Base-by-base conservation (phyloP, 2,888 invertebrate genomes). In the Drosophila vallismaia region DNA sequence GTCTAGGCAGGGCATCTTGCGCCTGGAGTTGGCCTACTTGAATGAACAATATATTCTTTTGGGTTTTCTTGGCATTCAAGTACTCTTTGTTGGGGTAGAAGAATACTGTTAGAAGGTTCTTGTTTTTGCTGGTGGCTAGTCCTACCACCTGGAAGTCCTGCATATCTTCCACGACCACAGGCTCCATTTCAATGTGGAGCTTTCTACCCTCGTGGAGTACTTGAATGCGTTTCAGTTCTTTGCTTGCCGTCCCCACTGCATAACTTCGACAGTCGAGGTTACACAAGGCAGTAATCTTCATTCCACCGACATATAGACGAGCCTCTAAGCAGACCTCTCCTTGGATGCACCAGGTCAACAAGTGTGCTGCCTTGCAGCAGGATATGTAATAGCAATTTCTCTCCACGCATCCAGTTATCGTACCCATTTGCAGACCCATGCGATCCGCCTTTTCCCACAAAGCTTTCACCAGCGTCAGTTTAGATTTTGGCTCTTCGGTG, bases 211-310 rank as follows among this genome's bases (percentile, higher is more conserved):
- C 52, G 4, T 87, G 75, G 1, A 2, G 7, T 1, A 91, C 45
- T 1, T 72, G 72, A 14, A 90, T 24, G 7, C 71, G 69, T 28
- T 76, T 77, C 0, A 89, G 29, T 1, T 57, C 36, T 0, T 86
- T 85, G 1, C 66, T 77, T 0, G 88, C 75, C 1, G 90, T 89
- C 7, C 74, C 74, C 46, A 90, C 53, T 0, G 85, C 71, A 54
- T 81, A 91, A 29, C 81, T 83, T 12, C 48, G 54, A 24, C 63
- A 28, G 1, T 59, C 73, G 1, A 86, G n/a, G 3, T 50, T 40
- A 53, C 86, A 79, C 26, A 91, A 62, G 72, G 89, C 88, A n/a
- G 89, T 85, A 36, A 91, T 88, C 71, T 89, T 89, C 4, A 87
- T 78, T 12, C 89, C 89, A 9, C 89, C 87, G 2, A 80, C 68